Evolutionary conservation across 2,113 vertebrate species (phyloP).

Genomic region (Hipposideros armiger): DNA sequence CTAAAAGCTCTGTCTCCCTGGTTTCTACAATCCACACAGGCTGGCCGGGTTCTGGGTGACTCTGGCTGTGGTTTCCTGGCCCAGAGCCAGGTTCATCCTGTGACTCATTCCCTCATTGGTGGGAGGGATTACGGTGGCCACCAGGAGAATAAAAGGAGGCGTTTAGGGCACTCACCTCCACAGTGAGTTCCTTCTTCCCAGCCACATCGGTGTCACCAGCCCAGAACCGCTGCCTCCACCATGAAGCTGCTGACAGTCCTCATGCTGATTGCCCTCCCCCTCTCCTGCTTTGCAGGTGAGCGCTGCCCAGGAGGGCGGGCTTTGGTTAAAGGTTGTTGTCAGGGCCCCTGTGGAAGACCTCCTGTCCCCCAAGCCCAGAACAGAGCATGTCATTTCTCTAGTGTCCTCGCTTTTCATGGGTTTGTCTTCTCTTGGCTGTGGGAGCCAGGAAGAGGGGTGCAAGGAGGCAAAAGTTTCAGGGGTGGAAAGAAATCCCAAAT

Average conservation of each 20-base stretch:
- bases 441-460: too few species aligned
- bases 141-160: slow-evolving; percentile 39
- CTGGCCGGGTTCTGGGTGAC: not conserved
- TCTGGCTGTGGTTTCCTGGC: not conserved
- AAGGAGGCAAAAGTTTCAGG: too few species aligned
- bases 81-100: not conserved
- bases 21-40: not conserved
- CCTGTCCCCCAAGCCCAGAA: not conserved
- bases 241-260: too few species aligned
- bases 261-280: not conserved
- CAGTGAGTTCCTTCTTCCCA: not conserved
- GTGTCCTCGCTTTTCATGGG: rapidly evolving
- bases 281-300: slow-evolving; percentile 65
- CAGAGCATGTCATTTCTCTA: not conserved
- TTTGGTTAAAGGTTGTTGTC: not conserved
- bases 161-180: not conserved
- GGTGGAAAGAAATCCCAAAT: not conserved
- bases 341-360: not conserved
- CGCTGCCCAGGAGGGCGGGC: too few species aligned
- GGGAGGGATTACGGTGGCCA: not conserved
- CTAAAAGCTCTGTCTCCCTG: not conserved
- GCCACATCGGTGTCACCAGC: not conserved
- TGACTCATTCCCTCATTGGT: not conserved
- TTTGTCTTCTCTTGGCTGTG: not conserved
- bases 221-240: too few species aligned